Conservation (phyloP, 2,797 vertebrate species). For the Chelidonichthys spinosus region DNA sequence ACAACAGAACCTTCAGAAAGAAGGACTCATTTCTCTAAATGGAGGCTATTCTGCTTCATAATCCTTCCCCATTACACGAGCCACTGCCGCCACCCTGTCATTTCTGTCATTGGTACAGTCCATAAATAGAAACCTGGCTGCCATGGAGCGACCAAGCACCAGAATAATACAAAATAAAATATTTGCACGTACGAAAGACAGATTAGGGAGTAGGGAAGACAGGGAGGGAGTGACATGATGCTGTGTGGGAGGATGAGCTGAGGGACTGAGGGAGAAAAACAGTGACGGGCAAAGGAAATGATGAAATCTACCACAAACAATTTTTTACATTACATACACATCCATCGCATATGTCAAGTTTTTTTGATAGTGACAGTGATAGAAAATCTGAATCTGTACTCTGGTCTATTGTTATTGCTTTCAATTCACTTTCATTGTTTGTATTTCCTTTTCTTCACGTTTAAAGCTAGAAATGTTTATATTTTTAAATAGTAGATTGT, state of each 20-base stretch:
- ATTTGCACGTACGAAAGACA: slow-evolving; percentile 35
- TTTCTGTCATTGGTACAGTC: slow-evolving; percentile 69
- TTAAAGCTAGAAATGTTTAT: slow-evolving; percentile 3
- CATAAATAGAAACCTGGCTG: slow-evolving; percentile 78
- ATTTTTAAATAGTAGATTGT: slow-evolving; percentile 6
- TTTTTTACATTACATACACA: not conserved
- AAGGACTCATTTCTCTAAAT: slow-evolving; percentile 75
- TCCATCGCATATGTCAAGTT: not conserved
- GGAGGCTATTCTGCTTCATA: slow-evolving; percentile 68
- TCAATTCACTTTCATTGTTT: slow-evolving; percentile 1
- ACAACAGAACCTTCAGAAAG: slow-evolving; percentile 38
- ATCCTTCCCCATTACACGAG: slow-evolving; percentile 75
- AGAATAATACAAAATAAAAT: slow-evolving; percentile 47
- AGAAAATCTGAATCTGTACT: not conserved
- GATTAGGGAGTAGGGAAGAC: slow-evolving; percentile 31
- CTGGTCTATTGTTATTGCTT: not conserved
- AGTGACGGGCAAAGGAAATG: not conserved
- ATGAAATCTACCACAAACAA: slow-evolving; percentile 8
- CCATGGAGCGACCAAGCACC: slow-evolving; percentile 39
- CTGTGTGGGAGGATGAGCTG: slow-evolving; percentile 10
- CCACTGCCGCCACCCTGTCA: slow-evolving; percentile 61
- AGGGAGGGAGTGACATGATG: not conserved
- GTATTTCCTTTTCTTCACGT: not conserved
- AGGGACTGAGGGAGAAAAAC: not conserved
- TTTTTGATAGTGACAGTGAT: slow-evolving; percentile 11